Conservation (phyloP, 2,113 vertebrate genomes). For the Pituophis catenifer region DNA sequence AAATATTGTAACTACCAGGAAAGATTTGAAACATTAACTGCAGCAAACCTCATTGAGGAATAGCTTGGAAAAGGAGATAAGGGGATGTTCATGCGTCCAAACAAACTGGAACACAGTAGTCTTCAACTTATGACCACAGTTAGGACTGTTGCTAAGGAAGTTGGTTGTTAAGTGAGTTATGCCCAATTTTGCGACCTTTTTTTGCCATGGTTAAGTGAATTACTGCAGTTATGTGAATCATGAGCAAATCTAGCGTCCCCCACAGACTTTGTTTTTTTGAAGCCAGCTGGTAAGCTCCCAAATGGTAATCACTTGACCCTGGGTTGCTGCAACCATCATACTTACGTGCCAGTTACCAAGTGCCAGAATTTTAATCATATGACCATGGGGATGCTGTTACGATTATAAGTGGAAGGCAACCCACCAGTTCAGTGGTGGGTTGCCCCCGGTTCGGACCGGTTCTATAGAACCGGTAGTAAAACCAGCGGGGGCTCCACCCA, state of each 20-base stretch:
- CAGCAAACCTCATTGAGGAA: not conserved
- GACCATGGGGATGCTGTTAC: not conserved
- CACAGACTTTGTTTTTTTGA: not conserved
- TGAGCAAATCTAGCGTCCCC: not conserved
- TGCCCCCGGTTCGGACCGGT: no score
- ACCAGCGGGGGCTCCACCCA: no score
- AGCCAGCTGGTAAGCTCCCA: not conserved
- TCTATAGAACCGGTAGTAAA: no score
- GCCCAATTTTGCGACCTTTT: not conserved
- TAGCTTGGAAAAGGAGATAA: not conserved
- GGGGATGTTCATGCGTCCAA: not conserved
- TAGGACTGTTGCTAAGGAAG: not conserved
- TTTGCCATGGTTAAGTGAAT: not conserved
- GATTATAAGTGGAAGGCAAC: not conserved
- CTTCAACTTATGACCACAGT: not conserved
- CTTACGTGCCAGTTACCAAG: not conserved
- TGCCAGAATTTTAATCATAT: not conserved
- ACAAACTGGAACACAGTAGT: not conserved
- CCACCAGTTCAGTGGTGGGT: no score
- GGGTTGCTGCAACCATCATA: not conserved
- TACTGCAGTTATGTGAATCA: not conserved
- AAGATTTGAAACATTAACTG: not conserved
- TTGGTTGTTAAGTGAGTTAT: not conserved
- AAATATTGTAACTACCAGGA: not conserved
- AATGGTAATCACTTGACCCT: not conserved